A percentile compares a stretch with the other conserved stretches of the same genome.
These are phyloP conservation scores for Proales similis DNA, from an alignment of 1,140 invertebrate species.

Conservation along the genomic window DNA sequence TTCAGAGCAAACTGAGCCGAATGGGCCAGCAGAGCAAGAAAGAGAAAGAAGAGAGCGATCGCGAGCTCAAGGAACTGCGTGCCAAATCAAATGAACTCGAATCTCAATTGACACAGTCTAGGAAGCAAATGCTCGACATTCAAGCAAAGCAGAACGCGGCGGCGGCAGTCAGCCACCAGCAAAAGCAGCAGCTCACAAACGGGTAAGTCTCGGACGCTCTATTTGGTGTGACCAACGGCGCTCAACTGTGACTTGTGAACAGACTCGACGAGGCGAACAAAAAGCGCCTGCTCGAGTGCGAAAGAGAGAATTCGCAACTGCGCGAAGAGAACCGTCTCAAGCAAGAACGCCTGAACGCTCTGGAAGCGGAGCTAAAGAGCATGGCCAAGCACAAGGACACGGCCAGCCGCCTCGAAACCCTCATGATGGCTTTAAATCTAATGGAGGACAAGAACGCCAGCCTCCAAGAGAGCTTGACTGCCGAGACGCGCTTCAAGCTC, in stretches of 20 bases:
- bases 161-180: too few species aligned
- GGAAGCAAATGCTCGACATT: too few species aligned
- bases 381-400: neutral
- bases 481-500: slow-evolving; percentile 87
- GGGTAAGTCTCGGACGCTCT: too few species aligned
- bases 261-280: neutral
- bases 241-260: neutral
- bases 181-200: too few species aligned
- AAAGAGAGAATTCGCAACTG: slow-evolving; percentile 13
- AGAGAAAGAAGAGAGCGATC: slow-evolving; percentile 56
- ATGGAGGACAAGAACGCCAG: slow-evolving; percentile 79
- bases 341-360: neutral
- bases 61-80: slow-evolving; percentile 73
- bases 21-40: slow-evolving; percentile 6
- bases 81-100: slow-evolving; percentile 66
- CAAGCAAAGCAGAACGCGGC: too few species aligned
- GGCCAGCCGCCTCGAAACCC: slow-evolving; percentile 58
- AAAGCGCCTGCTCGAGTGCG: slow-evolving; percentile 7
- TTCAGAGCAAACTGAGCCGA: slow-evolving; percentile 62
- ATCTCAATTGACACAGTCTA: slow-evolving; percentile 66
- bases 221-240: neutral
- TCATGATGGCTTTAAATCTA: slow-evolving; percentile 68
- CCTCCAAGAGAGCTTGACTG: slow-evolving; percentile 81
- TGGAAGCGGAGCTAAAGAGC: slow-evolving; percentile 18
- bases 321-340: slow-evolving; percentile 18